These are phyloP conservation scores for Arvicanthis niloticus DNA, from an alignment of 2,113 vertebrate genomes.

Conservation along the genomic window DNA sequence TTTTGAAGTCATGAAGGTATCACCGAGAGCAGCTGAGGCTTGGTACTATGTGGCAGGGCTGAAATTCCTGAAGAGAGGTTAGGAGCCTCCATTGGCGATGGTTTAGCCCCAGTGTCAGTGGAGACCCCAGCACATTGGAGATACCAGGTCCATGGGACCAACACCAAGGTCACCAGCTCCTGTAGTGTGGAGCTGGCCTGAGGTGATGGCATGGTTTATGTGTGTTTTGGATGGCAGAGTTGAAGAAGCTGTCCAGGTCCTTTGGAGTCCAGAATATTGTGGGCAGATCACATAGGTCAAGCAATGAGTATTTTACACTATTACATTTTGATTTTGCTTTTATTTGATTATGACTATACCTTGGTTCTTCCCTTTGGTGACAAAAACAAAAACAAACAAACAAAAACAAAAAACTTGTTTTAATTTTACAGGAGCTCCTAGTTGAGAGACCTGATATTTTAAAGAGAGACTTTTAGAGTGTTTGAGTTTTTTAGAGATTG, in stretches of 20 bases:
- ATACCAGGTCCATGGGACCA: background rate
- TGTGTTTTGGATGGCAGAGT: background rate
- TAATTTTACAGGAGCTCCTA: background rate
- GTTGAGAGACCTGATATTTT: background rate
- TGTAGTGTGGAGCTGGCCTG: background rate
- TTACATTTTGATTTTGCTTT: background rate
- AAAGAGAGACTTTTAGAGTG: background rate
- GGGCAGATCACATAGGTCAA: background rate
- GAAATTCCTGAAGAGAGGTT: background rate
- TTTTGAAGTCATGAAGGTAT: background rate
- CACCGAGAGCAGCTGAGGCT: background rate
- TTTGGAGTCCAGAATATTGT: background rate
- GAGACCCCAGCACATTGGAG: background rate
- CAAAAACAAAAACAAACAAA: background rate
- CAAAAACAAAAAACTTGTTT: background rate
- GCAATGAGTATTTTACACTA: background rate
- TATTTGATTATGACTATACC: background rate
- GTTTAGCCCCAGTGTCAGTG: background rate
- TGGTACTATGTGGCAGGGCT: background rate
- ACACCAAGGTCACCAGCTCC: background rate
- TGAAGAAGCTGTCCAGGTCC: background rate
- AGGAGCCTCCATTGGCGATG: background rate
- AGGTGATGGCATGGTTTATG: background rate
- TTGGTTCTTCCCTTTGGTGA: background rate
- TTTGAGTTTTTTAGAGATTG: background rate